Percentiles rank a stretch among this genome's conserved stretches.
These are phyloP conservation scores for Herpetotheres cachinnans DNA, from an alignment of 2,113 vertebrate genomes.

Conservation along the genomic window DNA sequence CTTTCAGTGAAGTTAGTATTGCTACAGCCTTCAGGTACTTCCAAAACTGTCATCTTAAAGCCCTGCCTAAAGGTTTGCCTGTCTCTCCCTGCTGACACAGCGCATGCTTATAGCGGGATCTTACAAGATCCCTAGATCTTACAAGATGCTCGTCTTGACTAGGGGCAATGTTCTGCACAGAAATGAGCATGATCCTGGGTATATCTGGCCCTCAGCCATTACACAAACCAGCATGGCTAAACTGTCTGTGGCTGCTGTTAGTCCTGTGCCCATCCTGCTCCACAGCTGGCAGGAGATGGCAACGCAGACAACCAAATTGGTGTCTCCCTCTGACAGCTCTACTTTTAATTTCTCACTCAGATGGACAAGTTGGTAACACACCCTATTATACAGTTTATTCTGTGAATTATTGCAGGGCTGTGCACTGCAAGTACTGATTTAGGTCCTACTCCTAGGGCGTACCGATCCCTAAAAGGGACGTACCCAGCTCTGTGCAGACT, in stretches of 20 bases:
- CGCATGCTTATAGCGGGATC: too few species aligned
- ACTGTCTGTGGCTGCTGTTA: background rate
- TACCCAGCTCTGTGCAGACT: background rate
- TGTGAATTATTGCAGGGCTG: background rate
- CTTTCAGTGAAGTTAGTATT: background rate
- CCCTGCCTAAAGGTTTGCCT: background rate
- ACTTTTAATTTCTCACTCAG: background rate
- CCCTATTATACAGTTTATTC: background rate
- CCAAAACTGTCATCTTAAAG: background rate
- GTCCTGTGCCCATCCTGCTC: background rate
- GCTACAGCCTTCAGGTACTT: background rate
- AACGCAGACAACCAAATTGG: rapidly evolving
- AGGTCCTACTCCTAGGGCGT: background rate
- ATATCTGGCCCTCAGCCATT: background rate
- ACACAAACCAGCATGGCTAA: background rate
- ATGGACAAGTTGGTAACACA: background rate
- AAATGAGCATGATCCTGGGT: background rate
- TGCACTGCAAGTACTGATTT: background rate
- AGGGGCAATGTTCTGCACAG: background rate
- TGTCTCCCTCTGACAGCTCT: background rate
- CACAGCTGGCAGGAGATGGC: rapidly evolving
- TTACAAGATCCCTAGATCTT: background rate
- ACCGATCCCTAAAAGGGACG: background rate
- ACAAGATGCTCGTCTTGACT: background rate
- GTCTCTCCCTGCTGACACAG: rapidly evolving